Conservation (phyloP, 2,113 vertebrate species). For the Pelmatolapia mariae region DNA sequence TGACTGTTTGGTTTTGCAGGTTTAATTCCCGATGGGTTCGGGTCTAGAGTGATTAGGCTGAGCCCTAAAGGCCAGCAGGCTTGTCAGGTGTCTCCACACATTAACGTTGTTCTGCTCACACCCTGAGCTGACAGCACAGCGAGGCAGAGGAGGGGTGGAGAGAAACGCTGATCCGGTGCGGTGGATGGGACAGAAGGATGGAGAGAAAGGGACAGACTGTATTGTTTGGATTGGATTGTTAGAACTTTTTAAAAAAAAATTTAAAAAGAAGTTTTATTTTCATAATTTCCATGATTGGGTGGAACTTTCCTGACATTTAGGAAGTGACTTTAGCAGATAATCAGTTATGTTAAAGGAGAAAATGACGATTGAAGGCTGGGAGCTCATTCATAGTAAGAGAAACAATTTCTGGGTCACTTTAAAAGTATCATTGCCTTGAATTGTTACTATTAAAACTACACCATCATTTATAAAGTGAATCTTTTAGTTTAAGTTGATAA, state of each 20-base stretch:
- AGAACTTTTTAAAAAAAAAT: neutral
- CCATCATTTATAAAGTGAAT: neutral
- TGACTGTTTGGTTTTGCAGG: slow-evolving; percentile 70
- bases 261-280: neutral
- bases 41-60: slow-evolving; percentile 67
- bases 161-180: neutral
- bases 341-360: neutral
- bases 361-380: neutral
- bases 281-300: neutral
- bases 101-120: slow-evolving; percentile 59
- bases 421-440: neutral
- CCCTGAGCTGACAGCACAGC: slow-evolving; percentile 58
- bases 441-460: neutral
- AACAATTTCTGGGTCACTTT: neutral
- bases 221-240: neutral
- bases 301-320: neutral
- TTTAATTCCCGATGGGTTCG: slow-evolving; percentile 62
- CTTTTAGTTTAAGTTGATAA: neutral
- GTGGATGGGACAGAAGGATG: neutral
- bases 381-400: neutral
- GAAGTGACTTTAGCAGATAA: neutral
- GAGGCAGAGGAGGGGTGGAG: neutral
- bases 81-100: slow-evolving; percentile 69
- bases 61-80: slow-evolving; percentile 60
- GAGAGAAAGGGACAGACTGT: neutral